Conservation (phyloP, 2,797 vertebrate species). For the Echeneis naucrates region DNA sequence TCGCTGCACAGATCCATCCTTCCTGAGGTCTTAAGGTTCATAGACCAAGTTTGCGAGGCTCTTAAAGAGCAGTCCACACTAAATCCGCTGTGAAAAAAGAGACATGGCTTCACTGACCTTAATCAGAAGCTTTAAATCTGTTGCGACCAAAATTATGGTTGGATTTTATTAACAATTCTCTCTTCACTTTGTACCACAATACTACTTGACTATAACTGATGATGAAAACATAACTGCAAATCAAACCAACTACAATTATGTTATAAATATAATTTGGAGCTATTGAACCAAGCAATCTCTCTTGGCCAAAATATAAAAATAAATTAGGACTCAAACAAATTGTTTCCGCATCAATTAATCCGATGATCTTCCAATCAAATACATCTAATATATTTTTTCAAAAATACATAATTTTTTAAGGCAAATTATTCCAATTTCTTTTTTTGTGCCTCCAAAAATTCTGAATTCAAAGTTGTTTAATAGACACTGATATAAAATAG, state of each 20-base stretch:
- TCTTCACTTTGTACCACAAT: conserved; percentile 1
- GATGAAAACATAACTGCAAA: neutral
- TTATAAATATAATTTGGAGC: neutral
- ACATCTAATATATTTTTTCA: no score
- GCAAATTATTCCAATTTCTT: no score
- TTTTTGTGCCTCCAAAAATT: neutral
- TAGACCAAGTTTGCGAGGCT: conserved; percentile 23
- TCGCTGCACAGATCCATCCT: conserved; percentile 37
- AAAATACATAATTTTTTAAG: no score
- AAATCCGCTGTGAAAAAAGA: conserved; percentile 37
- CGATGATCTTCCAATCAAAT: neutral
- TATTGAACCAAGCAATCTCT: neutral
- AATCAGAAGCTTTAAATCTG: neutral
- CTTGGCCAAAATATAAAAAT: neutral
- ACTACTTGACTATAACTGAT: conserved; percentile 2
- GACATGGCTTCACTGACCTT: conserved; percentile 25
- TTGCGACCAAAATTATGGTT: conserved; percentile 9
- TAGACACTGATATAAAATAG: neutral
- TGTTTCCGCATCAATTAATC: neutral
- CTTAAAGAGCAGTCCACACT: conserved; percentile 33
- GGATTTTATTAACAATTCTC: conserved; percentile 21
- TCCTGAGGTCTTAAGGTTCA: conserved; percentile 51
- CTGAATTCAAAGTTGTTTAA: neutral
- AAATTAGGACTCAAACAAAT: neutral
- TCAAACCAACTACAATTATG: neutral